phyloP scores from a whole-genome alignment of 1,140 invertebrate species.

The Caenorhabditis elegans region DNA sequence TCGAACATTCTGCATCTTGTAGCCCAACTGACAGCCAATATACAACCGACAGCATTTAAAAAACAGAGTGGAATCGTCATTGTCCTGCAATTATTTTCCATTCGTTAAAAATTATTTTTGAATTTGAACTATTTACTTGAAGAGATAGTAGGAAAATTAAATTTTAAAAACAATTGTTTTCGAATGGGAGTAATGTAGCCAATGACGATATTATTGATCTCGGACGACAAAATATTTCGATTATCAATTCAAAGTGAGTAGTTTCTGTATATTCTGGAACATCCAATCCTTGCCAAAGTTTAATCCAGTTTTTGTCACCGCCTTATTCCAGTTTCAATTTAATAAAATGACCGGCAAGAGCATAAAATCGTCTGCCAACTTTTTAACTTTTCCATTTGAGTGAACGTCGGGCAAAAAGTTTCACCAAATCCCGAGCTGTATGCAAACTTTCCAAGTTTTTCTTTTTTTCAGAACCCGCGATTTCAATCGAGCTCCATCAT shows the following conservation, averaged over 20 bases:
- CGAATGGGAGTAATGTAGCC: background rate
- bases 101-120: background rate
- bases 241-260: background rate
- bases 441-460: no score
- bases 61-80: conserved; percentile 11
- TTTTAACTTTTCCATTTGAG: no score
- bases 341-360: no score
- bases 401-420: no score
- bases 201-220: background rate
- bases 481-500: no score
- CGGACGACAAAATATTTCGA: background rate
- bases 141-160: background rate
- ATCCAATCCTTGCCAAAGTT: no score
- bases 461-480: no score
- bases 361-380: no score
- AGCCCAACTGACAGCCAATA: conserved; percentile 30
- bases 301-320: background rate
- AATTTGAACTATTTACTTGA: background rate
- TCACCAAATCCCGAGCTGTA: no score
- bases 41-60: background rate
- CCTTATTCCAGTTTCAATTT: background rate
- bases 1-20: conserved; percentile 41
- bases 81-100: background rate
- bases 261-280: background rate
- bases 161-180: background rate